Conservation (phyloP, 2,888 invertebrate species). For the Podotricha telesiphe region DNA sequence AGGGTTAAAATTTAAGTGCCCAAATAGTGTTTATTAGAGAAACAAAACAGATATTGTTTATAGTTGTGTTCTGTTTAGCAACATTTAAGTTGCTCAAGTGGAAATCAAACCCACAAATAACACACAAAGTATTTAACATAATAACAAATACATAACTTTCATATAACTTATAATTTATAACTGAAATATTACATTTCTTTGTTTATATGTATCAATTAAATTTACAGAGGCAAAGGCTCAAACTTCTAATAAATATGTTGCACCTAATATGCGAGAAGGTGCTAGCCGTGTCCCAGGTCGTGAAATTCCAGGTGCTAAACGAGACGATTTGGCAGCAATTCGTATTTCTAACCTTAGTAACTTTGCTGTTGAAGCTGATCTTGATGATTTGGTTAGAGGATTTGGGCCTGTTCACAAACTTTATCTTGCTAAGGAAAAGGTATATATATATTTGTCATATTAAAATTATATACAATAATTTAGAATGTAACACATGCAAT, state of each 20-base stretch:
- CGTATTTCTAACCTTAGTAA: constrained; percentile 98
- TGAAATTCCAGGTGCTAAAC: constrained; percentile 87
- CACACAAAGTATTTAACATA: too few species aligned
- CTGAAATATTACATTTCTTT: too few species aligned
- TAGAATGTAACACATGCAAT: too few species aligned
- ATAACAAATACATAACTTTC: too few species aligned
- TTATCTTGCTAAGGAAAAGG: constrained; percentile 97
- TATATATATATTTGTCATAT: constrained; percentile 52
- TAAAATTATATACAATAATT: not conserved
- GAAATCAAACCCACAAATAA: too few species aligned
- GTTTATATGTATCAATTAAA: constrained; percentile 3
- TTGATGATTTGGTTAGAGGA: constrained; percentile 96
- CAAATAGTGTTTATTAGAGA: too few species aligned
- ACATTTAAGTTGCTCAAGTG: too few species aligned
- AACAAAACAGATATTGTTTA: too few species aligned
- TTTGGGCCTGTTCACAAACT: constrained; percentile 97
- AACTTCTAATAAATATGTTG: constrained; percentile 90
- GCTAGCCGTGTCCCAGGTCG: constrained; percentile 87
- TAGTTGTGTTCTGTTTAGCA: too few species aligned
- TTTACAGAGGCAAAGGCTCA: constrained; percentile 69
- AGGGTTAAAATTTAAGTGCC: too few species aligned
- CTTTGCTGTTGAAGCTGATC: constrained; percentile 96
- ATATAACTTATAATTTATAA: too few species aligned
- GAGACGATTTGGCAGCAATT: constrained; percentile 95
- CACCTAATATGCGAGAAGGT: constrained; percentile 94